Evolutionary conservation across 2,113 vertebrate genomes (phyloP).

Genomic region (Indicator maculatus): DNA sequence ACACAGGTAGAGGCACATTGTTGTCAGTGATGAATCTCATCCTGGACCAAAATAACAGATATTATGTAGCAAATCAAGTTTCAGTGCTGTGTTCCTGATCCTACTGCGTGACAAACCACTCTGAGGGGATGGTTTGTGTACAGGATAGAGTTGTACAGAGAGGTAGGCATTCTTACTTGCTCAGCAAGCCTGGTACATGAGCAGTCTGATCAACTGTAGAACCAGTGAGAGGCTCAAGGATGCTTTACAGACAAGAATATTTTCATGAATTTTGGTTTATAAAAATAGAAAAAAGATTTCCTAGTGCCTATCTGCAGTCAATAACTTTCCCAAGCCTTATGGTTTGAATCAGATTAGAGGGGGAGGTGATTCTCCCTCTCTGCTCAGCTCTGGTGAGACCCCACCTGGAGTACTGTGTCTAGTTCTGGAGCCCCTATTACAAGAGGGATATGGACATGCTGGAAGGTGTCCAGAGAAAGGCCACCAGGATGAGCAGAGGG

Average conservation of each 20-base stretch:
- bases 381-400: no score
- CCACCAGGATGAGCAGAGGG: no score
- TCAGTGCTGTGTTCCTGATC: background rate
- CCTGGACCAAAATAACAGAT: background rate
- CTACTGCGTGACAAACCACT: background rate
- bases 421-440: no score
- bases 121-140: background rate
- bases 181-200: background rate
- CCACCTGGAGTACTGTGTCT: no score
- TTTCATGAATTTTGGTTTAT: background rate
- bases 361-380: no score
- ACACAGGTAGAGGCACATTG: background rate
- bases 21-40: background rate
- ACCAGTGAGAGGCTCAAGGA: background rate
- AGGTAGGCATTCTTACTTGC: background rate
- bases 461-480: no score
- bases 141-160: background rate
- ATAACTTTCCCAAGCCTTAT: background rate
- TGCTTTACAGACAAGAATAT: background rate
- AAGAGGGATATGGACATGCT: no score
- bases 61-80: background rate
- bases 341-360: background rate
- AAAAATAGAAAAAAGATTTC: background rate
- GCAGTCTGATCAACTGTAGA: background rate
- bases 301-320: background rate